Conservation (phyloP, 2,113 vertebrate species). For the Cricetomys ansorgei region DNA sequence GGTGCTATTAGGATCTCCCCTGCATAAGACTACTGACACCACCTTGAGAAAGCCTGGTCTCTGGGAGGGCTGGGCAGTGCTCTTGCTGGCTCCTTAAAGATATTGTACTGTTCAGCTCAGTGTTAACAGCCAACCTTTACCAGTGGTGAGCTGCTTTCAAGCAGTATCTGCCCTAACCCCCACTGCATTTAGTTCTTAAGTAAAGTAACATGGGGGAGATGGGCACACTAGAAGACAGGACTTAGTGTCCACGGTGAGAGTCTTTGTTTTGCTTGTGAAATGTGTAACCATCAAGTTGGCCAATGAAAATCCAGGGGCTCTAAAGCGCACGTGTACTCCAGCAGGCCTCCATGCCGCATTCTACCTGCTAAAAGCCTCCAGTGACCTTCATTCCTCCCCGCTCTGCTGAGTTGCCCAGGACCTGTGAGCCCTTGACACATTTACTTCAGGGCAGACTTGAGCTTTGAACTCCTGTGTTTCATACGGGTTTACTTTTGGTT, state of each 20-base stretch:
- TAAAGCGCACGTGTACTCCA: background rate
- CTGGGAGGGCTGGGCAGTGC: background rate
- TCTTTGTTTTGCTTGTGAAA: slow-evolving; percentile 10
- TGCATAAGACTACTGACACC: background rate
- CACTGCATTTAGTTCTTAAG: background rate
- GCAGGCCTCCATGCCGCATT: no score
- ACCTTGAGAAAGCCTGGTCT: background rate
- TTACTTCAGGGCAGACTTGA: background rate
- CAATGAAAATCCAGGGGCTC: background rate
- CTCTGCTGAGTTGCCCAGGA: background rate
- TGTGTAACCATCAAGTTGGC: background rate
- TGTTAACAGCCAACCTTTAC: background rate
- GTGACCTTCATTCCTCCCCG: background rate
- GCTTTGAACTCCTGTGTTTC: background rate
- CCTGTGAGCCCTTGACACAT: background rate
- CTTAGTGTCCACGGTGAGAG: background rate
- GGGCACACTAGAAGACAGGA: background rate
- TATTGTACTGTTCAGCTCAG: background rate
- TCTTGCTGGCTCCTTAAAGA: background rate
- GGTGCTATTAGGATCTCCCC: background rate
- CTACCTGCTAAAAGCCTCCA: background rate
- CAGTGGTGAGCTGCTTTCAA: background rate
- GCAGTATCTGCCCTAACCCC: accelerated
- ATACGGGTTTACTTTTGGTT: background rate
- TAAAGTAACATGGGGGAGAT: background rate